phyloP scores from a whole-genome alignment of 2,113 vertebrate species.

The Chionomys nivalis region DNA sequence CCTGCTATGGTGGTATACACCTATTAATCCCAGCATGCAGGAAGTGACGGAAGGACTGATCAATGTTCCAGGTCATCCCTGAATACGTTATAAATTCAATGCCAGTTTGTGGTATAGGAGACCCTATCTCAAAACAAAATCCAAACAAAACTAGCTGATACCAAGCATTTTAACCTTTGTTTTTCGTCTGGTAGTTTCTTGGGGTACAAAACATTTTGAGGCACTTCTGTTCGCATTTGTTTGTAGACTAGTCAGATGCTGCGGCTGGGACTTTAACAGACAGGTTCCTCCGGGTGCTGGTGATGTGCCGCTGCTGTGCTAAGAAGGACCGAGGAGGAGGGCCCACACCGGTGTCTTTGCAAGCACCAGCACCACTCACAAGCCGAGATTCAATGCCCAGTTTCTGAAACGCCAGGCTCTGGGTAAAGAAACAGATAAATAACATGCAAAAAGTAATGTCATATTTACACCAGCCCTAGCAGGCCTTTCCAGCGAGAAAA shows the following conservation, averaged over 20 bases:
- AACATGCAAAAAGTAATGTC: not conserved
- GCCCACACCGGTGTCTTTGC: slow-evolving; percentile 72
- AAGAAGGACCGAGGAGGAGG: slow-evolving; percentile 92
- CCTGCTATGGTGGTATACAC: not conserved
- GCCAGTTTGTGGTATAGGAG: not conserved
- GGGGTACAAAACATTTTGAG: slow-evolving; percentile 84
- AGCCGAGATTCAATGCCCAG: slow-evolving; percentile 94
- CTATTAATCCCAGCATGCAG: not conserved
- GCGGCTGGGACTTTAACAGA: slow-evolving; percentile 90
- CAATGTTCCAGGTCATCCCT: not conserved
- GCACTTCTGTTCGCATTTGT: slow-evolving; percentile 85
- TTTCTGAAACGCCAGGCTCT: slow-evolving; percentile 97
- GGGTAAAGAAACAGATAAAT: slow-evolving; percentile 49
- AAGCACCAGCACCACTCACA: slow-evolving; percentile 82
- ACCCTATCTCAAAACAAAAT: not conserved
- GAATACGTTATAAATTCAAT: not conserved
- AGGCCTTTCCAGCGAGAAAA: slow-evolving; percentile 15
- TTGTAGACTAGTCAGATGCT: slow-evolving; percentile 88
- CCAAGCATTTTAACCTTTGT: slow-evolving; percentile 65
- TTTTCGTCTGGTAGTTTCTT: slow-evolving; percentile 67
- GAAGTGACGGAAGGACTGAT: not conserved
- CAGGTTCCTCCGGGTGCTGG: slow-evolving; percentile 90
- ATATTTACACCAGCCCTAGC: not conserved
- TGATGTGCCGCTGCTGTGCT: slow-evolving; percentile 95
- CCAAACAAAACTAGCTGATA: slow-evolving; percentile 62